These are phyloP conservation scores for Apteryx owenii DNA, from an alignment of 2,113 vertebrate species.

Conservation along the genomic window DNA sequence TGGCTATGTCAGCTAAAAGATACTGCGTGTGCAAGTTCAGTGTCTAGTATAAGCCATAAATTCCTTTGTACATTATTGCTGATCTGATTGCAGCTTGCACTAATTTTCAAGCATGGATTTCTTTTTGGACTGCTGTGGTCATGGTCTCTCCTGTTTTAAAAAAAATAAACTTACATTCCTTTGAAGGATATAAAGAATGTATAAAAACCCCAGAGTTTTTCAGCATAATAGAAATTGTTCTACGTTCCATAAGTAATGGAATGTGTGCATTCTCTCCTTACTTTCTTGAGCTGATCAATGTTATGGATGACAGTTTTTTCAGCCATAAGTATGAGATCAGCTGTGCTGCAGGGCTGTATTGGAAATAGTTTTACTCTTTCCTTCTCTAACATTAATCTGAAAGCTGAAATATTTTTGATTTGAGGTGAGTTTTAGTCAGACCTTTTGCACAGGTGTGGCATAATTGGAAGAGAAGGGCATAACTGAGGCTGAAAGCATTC, in stretches of 20 bases:
- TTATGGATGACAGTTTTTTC: background rate
- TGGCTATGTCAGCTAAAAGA: background rate
- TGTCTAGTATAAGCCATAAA: background rate
- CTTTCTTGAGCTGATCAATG: background rate
- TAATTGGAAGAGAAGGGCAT: background rate
- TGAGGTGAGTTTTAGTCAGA: background rate
- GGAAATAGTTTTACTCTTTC: background rate
- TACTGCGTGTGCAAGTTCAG: conserved; percentile 17
- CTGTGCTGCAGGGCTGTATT: background rate
- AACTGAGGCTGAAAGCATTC: background rate
- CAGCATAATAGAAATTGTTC: background rate
- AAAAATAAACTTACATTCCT: background rate
- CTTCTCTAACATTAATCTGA: background rate
- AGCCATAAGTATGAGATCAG: background rate
- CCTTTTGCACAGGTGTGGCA: background rate
- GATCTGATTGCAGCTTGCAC: background rate
- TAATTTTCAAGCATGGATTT: conserved; percentile 42
- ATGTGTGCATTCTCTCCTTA: background rate
- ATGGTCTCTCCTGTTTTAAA: background rate
- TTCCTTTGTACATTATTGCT: background rate
- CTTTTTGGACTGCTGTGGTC: background rate
- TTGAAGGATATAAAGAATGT: background rate
- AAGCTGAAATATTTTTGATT: background rate
- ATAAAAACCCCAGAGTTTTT: background rate
- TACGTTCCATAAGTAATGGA: background rate